Base-by-base conservation (phyloP, 2,113 vertebrate genomes). In the Anolis sagrei region DNA sequence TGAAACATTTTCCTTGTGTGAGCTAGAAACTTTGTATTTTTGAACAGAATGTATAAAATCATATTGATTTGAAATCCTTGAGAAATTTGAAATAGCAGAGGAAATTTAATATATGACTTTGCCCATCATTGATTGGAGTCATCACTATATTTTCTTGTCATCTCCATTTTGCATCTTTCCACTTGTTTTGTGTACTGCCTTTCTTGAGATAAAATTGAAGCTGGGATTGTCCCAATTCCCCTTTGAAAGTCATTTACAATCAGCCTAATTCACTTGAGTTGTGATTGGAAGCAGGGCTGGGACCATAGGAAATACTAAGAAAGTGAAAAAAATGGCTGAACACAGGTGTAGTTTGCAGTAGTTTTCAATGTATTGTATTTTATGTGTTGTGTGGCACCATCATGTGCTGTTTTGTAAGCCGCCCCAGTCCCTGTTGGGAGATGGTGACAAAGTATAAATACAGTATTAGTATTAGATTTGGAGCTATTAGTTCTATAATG, bases 171-270 rank as follows among this genome's bases (percentile, higher is more conserved):
- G 4, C n/a, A 34, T 78, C 78, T 34, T 76, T 19, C 44, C 3
- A 51, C 27, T n/a, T 18, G 1, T 81, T 70, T 87, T 87, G 61
- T 81, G 5, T 44, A 80, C 70, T 85, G 5, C 13, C 11, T 51
- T 75, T 48, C 25, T 29, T 79, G 49, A 48, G 78, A 49, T 70
- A 82, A 79, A 82, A 85, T 0, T 0, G 2, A 44, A 23, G 21
- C 11, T 81, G n/a, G 58, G 83, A 68, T 72, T 32, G 0, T 21
- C 49, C 7, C 61, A 0, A 2, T 83, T 92, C 87, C 13, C 5
- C 73, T 90, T 86, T 86, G 39, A 66, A 3, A n/a, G 0, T 21
- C 44, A 83, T 18, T 87, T 90, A 85, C 21, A 5, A 1, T 87
- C 64, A 83, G 39, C 49, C 10, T 14, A 58, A 58, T 58, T 81